Evolutionary conservation across 2,113 vertebrate genomes (phyloP).

Genomic region (Dasypus novemcinctus): DNA sequence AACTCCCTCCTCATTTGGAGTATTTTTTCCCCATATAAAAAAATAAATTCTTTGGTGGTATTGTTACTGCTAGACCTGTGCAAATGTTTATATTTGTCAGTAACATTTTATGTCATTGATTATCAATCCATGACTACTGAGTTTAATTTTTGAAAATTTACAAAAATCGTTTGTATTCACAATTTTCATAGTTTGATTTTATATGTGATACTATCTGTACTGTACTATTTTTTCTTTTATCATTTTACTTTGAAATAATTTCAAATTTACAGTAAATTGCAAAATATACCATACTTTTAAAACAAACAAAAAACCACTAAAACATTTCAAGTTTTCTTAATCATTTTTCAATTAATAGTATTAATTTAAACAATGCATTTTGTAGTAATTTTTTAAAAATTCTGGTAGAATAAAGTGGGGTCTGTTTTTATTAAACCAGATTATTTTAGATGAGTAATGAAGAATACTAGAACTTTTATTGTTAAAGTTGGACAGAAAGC

Average conservation of each 20-base stretch:
- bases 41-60: not conserved
- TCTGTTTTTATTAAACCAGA: slow-evolving; percentile 9
- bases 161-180: not conserved
- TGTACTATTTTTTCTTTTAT: not conserved
- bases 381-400: not conserved
- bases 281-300: not conserved
- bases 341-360: slow-evolving; percentile 16
- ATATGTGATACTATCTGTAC: not conserved
- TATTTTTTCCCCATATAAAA: slow-evolving; percentile 14
- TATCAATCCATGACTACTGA: not conserved
- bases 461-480: slow-evolving; percentile 19
- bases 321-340: not conserved
- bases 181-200: slow-evolving; percentile 32
- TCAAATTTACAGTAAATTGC: too few relatives aligned
- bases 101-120: not conserved
- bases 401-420: not conserved
- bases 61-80: not conserved
- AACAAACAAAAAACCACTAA: not conserved
- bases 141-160: not conserved
- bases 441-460: not conserved
- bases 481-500: not conserved
- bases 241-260: too few relatives aligned
- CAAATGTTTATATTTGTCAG: not conserved
- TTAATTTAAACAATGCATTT: not conserved
- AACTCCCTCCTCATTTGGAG: not conserved